These are phyloP conservation scores for Drosophila neotestacea DNA, from an alignment of 2,888 invertebrate species.

Conservation along the genomic window DNA sequence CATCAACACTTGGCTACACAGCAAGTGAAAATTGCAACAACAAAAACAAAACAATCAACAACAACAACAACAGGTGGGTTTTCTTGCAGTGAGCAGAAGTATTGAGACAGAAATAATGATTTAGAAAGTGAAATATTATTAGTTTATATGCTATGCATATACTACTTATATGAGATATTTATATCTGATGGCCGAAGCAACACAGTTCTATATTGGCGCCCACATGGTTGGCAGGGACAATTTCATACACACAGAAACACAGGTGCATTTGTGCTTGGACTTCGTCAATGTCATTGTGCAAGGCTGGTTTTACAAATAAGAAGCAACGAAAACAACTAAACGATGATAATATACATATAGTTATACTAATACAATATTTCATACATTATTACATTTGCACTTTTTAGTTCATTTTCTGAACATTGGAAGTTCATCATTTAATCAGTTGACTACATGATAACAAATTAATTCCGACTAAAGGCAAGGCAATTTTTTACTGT, in stretches of 20 bases:
- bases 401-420: conserved; percentile 22
- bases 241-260: conserved; percentile 1
- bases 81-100: conserved; percentile 15
- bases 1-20: conserved; percentile 9
- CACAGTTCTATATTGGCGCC: conserved; percentile 57
- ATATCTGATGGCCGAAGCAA: conserved; percentile 30
- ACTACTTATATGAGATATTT: conserved; percentile 27
- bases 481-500: conserved; percentile 13
- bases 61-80: conserved; percentile 75
- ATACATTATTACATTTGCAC: not conserved
- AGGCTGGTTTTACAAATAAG: conserved; percentile 36
- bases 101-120: not conserved
- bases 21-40: conserved; percentile 9
- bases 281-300: conserved; percentile 53
- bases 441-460: conserved; percentile 42
- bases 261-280: conserved; percentile 18
- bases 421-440: conserved; percentile 42
- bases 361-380: conserved; percentile 1
- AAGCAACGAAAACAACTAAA: conserved; percentile 12
- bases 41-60: conserved; percentile 28
- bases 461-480: conserved; percentile 35
- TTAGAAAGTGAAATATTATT: conserved; percentile 44
- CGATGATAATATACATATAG: conserved; percentile 1
- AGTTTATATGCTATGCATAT: conserved; percentile 1
- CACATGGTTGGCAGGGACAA: conserved; percentile 45